A percentile compares a stretch with the other conserved stretches of the same genome.
phyloP scores from a whole-genome alignment of 2,797 vertebrate species.

The Fringilla coelebs region DNA sequence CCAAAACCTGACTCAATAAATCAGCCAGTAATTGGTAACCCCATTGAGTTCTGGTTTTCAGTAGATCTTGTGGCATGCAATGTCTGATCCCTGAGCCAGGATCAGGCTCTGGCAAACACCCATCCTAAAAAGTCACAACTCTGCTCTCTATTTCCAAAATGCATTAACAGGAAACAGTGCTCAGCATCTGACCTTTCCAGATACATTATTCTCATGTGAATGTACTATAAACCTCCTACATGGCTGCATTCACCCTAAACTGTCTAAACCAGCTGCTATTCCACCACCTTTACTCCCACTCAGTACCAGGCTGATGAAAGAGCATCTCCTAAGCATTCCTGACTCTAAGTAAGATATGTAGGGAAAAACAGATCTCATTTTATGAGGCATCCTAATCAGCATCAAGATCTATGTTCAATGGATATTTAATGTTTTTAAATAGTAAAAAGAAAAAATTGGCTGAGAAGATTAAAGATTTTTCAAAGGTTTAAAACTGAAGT shows the following conservation, averaged over 20 bases:
- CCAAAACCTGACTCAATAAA: neutral
- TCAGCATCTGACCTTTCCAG: neutral
- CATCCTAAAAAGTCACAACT: neutral
- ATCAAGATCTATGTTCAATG: neutral
- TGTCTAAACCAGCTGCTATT: neutral
- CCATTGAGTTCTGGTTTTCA: neutral
- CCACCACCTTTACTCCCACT: neutral
- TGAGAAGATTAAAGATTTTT: neutral
- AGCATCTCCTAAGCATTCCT: neutral
- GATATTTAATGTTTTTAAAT: neutral
- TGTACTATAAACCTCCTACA: neutral
- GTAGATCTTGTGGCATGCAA: fast-evolving
- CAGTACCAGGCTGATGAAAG: neutral
- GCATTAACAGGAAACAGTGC: neutral
- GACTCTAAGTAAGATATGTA: neutral
- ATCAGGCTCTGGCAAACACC: neutral
- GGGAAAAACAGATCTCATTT: neutral
- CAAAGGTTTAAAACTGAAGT: neutral
- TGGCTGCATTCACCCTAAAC: neutral
- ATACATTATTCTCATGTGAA: neutral
- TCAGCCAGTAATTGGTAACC: neutral
- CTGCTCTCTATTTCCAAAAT: neutral
- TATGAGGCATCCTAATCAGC: neutral
- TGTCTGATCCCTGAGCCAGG: neutral
- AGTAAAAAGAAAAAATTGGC: neutral